Evolutionary conservation across 92 coral and sea anemone genomes (phyloP).

Genomic region (Porites evermanni): DNA sequence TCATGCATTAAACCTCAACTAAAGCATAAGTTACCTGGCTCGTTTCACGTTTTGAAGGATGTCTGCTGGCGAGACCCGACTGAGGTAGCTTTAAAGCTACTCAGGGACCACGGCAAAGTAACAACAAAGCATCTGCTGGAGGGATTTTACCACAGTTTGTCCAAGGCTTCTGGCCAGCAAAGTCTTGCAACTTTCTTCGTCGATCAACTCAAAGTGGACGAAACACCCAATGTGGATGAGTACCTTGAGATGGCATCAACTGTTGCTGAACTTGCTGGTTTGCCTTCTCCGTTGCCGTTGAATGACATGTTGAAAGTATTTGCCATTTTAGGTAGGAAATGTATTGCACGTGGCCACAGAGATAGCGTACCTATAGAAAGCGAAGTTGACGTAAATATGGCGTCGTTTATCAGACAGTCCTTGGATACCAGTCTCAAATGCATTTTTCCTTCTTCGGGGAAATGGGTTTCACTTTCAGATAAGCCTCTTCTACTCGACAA

Average conservation of each 20-base stretch:
- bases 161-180: background rate
- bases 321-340: constrained; percentile 77
- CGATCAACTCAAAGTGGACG: constrained; percentile 66
- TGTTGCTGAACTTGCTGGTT: constrained; percentile 60
- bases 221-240: constrained; percentile 83
- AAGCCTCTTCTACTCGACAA: constrained; percentile 81
- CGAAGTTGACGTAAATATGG: constrained; percentile 23
- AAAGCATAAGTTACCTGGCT: constrained; percentile 31
- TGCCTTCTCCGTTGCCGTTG: constrained; percentile 77
- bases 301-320: constrained; percentile 73
- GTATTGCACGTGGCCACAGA: constrained; percentile 24
- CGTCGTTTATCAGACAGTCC: constrained; percentile 49
- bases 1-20: background rate
- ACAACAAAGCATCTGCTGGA: constrained; percentile 66
- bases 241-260: constrained; percentile 82
- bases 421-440: constrained; percentile 51
- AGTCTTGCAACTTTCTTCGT: constrained; percentile 57
- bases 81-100: constrained; percentile 48
- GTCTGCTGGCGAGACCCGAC: constrained; percentile 94
- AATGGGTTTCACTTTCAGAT: constrained; percentile 84
- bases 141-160: constrained; percentile 51
- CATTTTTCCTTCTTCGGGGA: constrained; percentile 72
- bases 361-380: constrained; percentile 14
- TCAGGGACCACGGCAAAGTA: constrained; percentile 21
- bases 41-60: constrained; percentile 69